A percentile compares a stretch with the other conserved stretches of the same genome.
Conservation (phyloP, 2,797 vertebrate genomes). For the Sebastes itinus region DNA sequence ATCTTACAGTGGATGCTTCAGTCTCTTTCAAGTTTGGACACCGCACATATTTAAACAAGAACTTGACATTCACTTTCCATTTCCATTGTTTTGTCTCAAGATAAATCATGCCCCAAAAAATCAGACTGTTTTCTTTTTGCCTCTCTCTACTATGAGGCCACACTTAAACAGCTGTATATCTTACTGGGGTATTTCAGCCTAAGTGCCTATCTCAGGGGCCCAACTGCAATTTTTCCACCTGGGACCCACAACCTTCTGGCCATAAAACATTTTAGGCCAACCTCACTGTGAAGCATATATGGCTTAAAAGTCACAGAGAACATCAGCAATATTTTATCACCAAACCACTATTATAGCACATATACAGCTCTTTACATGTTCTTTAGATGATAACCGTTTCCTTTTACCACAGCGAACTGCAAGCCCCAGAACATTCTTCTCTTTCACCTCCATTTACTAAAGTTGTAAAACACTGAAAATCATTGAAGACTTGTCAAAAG, state of each 20-base stretch:
- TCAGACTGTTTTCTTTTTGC: slow-evolving; percentile 6
- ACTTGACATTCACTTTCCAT: not conserved
- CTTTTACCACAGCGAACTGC: slow-evolving; percentile 1
- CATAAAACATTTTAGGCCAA: slow-evolving; percentile 42
- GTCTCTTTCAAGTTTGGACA: too few relatives aligned
- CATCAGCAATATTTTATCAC: slow-evolving; percentile 28
- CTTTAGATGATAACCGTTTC: not conserved
- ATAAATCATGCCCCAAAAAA: not conserved
- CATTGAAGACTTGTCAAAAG: slow-evolving; percentile 7
- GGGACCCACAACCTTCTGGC: slow-evolving; percentile 33
- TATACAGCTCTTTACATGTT: not conserved
- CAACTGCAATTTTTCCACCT: slow-evolving; percentile 28
- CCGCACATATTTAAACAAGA: too few relatives aligned
- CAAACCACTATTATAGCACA: not conserved
- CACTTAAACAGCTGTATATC: slow-evolving; percentile 48
- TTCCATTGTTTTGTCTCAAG: slow-evolving; percentile 8
- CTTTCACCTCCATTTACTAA: not conserved
- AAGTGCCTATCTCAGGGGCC: slow-evolving; percentile 53
- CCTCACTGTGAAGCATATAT: slow-evolving; percentile 2
- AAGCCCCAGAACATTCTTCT: not conserved
- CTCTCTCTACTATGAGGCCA: slow-evolving; percentile 16
- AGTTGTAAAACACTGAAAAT: not conserved
- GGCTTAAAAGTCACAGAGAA: slow-evolving; percentile 1
- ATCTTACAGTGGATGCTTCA: too few relatives aligned
- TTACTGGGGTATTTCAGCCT: slow-evolving; percentile 32